Conservation (phyloP, 2,888 invertebrate genomes). For the Ferdinandea cuprea region DNA sequence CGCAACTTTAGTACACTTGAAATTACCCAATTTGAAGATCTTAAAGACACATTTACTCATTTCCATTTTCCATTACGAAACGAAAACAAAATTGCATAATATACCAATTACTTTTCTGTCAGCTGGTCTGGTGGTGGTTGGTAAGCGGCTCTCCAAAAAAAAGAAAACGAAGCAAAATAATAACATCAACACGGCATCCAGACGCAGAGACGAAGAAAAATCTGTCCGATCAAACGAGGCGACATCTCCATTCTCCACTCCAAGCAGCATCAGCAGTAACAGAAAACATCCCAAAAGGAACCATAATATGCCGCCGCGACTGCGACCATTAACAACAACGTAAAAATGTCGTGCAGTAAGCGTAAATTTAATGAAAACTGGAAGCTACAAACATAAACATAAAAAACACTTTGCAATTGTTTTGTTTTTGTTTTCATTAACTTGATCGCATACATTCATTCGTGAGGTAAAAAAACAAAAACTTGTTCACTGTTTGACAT, state of each 20-base stretch:
- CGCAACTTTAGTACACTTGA: slow-evolving; percentile 20
- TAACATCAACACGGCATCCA: slow-evolving; percentile 15
- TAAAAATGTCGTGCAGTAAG: slow-evolving; percentile 28
- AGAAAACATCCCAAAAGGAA: slow-evolving; percentile 20
- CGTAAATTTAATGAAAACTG: slow-evolving; percentile 19
- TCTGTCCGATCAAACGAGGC: slow-evolving; percentile 6
- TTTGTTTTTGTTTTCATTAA: slow-evolving; percentile 13
- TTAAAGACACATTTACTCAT: slow-evolving; percentile 60
- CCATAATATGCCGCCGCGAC: not conserved
- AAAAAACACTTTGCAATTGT: slow-evolving; percentile 10
- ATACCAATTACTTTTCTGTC: slow-evolving; percentile 66
- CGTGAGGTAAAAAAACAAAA: not conserved
- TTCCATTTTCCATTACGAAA: slow-evolving; percentile 62
- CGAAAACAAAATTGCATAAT: slow-evolving; percentile 66
- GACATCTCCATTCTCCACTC: slow-evolving; percentile 16
- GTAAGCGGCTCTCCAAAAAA: slow-evolving; percentile 14
- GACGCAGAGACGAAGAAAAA: slow-evolving; percentile 12
- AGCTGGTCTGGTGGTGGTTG: slow-evolving; percentile 33
- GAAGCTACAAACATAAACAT: slow-evolving; percentile 21
- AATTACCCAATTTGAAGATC: slow-evolving; percentile 60
- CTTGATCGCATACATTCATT: too few relatives aligned
- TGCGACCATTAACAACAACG: slow-evolving; percentile 1
- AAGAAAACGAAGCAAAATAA: slow-evolving; percentile 7
- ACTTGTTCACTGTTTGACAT: slow-evolving; percentile 25
- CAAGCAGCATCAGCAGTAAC: not conserved